These are phyloP conservation scores for Mylabris sibirica DNA, from an alignment of 2,888 invertebrate genomes.

Conservation along the genomic window DNA sequence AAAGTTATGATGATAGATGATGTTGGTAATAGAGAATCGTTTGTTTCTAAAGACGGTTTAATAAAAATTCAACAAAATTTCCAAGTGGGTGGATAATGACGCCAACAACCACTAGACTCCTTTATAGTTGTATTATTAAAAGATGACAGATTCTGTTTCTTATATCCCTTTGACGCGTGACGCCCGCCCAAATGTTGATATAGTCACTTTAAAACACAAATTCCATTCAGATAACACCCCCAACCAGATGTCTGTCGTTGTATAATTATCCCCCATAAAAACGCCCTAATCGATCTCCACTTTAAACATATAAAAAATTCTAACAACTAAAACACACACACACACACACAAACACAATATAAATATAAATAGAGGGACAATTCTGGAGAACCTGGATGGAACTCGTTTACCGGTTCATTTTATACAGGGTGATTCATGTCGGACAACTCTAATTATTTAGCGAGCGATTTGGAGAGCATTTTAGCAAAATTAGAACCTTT, in stretches of 20 bases:
- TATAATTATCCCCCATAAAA: slow-evolving; percentile 54
- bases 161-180: slow-evolving; percentile 51
- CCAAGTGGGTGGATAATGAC: slow-evolving; percentile 27
- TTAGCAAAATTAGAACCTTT: too few relatives aligned
- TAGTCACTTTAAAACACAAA: slow-evolving; percentile 41
- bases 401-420: slow-evolving; percentile 7
- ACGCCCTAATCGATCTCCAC: slow-evolving; percentile 15
- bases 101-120: slow-evolving; percentile 34
- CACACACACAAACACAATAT: background rate
- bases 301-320: slow-evolving; percentile 12
- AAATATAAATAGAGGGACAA: background rate
- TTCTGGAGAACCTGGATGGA: slow-evolving; percentile 1
- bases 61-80: slow-evolving; percentile 4
- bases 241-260: slow-evolving; percentile 54
- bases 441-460: too few relatives aligned
- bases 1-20: background rate
- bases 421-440: too few relatives aligned
- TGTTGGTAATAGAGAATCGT: background rate
- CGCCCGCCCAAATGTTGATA: slow-evolving; percentile 51
- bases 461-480: too few relatives aligned
- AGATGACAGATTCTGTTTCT: slow-evolving; percentile 52
- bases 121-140: slow-evolving; percentile 35
- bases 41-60: background rate
- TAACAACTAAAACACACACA: slow-evolving; percentile 8
- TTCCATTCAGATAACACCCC: slow-evolving; percentile 54